Evolutionary conservation across 2,797 vertebrate species (phyloP).

Genomic region (Chloroceryle inda): DNA sequence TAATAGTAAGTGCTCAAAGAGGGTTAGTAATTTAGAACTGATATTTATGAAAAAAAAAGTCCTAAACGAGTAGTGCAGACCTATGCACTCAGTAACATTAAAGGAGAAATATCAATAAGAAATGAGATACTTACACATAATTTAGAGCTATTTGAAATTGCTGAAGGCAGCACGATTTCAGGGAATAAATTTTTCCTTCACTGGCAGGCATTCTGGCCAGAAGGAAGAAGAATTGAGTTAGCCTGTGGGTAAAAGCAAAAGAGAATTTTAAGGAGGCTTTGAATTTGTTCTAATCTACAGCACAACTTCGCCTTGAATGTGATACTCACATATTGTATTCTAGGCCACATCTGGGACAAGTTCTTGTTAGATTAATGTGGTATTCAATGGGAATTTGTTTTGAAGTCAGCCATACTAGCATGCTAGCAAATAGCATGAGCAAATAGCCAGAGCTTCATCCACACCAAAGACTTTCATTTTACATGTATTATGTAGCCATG

Average conservation of each 20-base stretch:
- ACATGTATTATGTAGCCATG: neutral
- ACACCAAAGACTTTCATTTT: neutral
- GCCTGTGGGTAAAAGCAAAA: neutral
- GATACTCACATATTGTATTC: neutral
- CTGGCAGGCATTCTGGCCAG: neutral
- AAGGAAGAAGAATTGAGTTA: neutral
- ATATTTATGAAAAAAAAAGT: neutral
- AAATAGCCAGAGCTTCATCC: neutral
- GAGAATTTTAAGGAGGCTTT: neutral
- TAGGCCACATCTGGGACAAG: neutral
- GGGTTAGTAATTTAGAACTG: neutral
- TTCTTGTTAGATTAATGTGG: neutral
- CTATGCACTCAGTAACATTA: neutral
- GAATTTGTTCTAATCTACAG: neutral
- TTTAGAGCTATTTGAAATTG: constrained; percentile 29
- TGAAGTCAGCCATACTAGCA: neutral
- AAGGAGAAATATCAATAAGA: constrained; percentile 38
- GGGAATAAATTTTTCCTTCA: constrained; percentile 28
- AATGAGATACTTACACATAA: constrained; percentile 33
- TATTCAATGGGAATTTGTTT: neutral
- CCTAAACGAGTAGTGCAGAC: neutral
- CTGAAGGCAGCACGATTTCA: constrained; percentile 20
- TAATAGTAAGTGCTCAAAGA: neutral
- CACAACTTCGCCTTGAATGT: neutral
- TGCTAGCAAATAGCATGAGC: neutral